Percentiles rank a stretch among this genome's conserved stretches.
Conservation (phyloP, 2,113 vertebrate genomes). For the Halichoerus grypus region DNA sequence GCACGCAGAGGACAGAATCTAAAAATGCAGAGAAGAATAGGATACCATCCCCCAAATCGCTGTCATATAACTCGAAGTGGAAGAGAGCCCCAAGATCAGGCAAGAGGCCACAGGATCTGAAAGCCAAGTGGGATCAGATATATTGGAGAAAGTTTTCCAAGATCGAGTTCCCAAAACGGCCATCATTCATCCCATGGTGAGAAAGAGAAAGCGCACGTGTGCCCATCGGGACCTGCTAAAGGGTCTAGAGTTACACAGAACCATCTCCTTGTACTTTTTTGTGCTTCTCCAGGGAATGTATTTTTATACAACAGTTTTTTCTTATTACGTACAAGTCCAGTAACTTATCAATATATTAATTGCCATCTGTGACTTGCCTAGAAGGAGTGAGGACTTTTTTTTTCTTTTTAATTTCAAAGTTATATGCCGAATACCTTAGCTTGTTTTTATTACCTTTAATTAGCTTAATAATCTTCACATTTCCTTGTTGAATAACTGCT, state of each 20-base stretch:
- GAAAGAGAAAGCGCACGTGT: neutral
- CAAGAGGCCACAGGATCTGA: neutral
- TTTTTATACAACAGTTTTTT: slow-evolving; percentile 71
- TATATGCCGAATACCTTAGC: slow-evolving; percentile 79
- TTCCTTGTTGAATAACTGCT: slow-evolving; percentile 89
- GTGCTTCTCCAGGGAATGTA: slow-evolving; percentile 66
- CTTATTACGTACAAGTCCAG: slow-evolving; percentile 51
- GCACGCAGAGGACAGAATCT: neutral
- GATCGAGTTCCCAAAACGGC: slow-evolving; percentile 36
- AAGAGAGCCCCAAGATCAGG: neutral
- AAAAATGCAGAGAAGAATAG: neutral
- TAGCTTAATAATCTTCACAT: slow-evolving; percentile 89
- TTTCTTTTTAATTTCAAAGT: slow-evolving; percentile 73
- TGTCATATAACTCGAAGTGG: neutral
- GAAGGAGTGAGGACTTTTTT: slow-evolving; percentile 52
- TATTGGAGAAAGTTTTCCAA: slow-evolving; percentile 60
- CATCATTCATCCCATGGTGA: neutral
- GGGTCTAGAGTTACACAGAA: slow-evolving; percentile 46
- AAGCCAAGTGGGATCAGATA: slow-evolving; percentile 49
- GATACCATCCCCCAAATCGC: neutral
- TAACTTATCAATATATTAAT: slow-evolving; percentile 65
- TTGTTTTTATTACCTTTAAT: slow-evolving; percentile 87
- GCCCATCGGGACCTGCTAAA: neutral
- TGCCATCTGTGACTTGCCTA: slow-evolving; percentile 68
- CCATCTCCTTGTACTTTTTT: neutral